Evolutionary conservation across 2,113 vertebrate species (phyloP).

Genomic region (Lasiurus borealis): DNA sequence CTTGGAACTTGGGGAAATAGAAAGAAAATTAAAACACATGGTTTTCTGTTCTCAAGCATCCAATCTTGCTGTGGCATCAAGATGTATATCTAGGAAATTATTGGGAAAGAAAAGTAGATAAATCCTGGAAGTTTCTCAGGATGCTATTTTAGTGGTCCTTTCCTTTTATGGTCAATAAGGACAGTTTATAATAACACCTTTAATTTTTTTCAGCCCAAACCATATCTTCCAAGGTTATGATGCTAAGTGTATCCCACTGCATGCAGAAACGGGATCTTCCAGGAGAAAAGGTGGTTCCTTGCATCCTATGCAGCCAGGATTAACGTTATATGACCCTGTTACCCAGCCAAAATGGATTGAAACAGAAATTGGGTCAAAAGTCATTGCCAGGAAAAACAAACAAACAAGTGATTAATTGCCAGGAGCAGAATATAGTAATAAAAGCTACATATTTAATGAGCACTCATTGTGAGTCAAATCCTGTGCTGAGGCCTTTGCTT

Average conservation of each 20-base stretch:
- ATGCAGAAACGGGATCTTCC: not conserved
- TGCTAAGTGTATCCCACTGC: not conserved
- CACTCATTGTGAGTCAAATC: not conserved
- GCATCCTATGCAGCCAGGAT: not conserved
- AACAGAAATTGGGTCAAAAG: not conserved
- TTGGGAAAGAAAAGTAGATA: not conserved
- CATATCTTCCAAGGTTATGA: not conserved
- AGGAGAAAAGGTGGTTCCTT: not conserved
- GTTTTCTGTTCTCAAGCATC: not conserved
- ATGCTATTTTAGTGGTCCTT: not conserved
- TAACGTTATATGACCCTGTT: not conserved
- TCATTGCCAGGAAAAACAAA: not conserved
- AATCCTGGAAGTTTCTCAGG: not conserved
- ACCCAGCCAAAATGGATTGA: not conserved
- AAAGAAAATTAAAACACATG: not conserved
- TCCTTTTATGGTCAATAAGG: not conserved
- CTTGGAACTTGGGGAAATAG: not conserved
- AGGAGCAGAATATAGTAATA: not conserved
- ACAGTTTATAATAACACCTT: not conserved
- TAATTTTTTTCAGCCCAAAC: constrained; percentile 43
- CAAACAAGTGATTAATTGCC: not conserved
- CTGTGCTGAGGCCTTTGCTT: not conserved
- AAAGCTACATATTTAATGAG: constrained; percentile 15
- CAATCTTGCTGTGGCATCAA: not conserved
- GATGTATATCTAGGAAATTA: not conserved